Percentiles rank a stretch among this genome's conserved stretches.
phyloP scores from a whole-genome alignment of 1,140 invertebrate genomes.

The Drosophila orosa region DNA sequence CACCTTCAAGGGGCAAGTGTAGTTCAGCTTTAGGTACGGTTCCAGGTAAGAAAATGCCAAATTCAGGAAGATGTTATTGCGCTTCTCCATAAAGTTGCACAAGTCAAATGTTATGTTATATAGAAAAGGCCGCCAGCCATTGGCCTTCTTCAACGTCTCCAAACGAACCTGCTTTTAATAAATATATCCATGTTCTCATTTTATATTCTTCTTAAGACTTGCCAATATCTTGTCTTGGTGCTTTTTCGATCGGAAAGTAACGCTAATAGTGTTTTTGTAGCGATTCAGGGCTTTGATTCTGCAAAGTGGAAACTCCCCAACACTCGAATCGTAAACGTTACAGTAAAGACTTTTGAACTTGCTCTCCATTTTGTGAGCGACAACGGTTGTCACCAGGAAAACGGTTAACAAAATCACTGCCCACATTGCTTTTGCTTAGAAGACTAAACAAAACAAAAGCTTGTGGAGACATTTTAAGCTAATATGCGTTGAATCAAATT shows the following conservation, averaged over 20 bases:
- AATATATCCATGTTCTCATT: accelerated
- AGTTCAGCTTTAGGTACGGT: not conserved
- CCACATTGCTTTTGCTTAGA: not conserved
- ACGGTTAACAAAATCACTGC: not conserved
- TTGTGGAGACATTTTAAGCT: not conserved
- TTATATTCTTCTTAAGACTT: not conserved
- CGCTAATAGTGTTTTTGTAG: constrained; percentile 18
- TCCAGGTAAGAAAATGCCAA: not conserved
- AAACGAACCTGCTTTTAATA: not conserved
- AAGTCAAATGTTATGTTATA: constrained; percentile 12
- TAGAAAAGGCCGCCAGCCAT: constrained; percentile 31
- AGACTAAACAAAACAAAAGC: not conserved
- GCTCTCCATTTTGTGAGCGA: not conserved
- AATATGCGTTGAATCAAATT: not conserved
- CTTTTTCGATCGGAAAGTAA: constrained; percentile 3
- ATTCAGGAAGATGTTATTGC: not conserved
- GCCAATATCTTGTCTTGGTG: not conserved
- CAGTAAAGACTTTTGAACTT: constrained; percentile 39
- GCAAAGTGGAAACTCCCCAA: constrained; percentile 14
- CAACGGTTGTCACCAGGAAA: not conserved
- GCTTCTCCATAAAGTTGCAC: constrained; percentile 7
- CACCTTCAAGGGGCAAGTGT: not conserved
- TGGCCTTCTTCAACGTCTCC: constrained; percentile 9
- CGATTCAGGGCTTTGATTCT: constrained; percentile 31
- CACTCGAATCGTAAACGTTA: not conserved